A percentile compares a stretch with the other conserved stretches of the same genome.
Conservation (phyloP, 53 echinoderm and acorn worm genomes). For the Zoroaster sp. region DNA sequence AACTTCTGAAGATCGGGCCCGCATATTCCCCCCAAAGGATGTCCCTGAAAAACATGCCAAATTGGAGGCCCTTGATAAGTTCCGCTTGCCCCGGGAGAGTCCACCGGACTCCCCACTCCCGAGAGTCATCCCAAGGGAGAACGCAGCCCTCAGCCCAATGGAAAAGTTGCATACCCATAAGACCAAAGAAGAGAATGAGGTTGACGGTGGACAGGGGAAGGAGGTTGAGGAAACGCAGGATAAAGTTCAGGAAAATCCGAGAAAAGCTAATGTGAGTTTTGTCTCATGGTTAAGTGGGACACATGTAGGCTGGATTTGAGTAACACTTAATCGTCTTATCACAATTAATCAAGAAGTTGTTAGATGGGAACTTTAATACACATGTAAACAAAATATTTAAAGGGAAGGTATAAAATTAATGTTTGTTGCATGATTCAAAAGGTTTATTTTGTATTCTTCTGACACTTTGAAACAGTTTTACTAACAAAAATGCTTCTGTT, state of each 20-base stretch:
- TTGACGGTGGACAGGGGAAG: background rate
- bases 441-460: too few species aligned
- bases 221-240: background rate
- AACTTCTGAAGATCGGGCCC: conserved; percentile 56
- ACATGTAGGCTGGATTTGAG: too few species aligned
- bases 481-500: too few species aligned
- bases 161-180: conserved; percentile 74
- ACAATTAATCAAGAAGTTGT: too few species aligned
- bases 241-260: conserved; percentile 7
- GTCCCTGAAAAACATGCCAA: conserved; percentile 76
- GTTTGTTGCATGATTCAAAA: too few species aligned
- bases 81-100: conserved; percentile 61
- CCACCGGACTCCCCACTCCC: conserved; percentile 56
- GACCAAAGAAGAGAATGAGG: conserved; percentile 14
- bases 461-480: too few species aligned
- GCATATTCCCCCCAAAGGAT: conserved; percentile 75
- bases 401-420: too few species aligned
- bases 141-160: conserved; percentile 71
- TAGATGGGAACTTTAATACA: too few species aligned
- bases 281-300: background rate
- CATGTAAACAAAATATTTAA: too few species aligned
- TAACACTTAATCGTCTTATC: too few species aligned
- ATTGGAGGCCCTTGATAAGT: conserved; percentile 84
- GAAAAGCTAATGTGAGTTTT: conserved; percentile 44
- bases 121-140: conserved; percentile 62